phyloP scores from a whole-genome alignment of 37 sponge, comb jelly and placozoan species.

The Spongilla lacustris region DNA sequence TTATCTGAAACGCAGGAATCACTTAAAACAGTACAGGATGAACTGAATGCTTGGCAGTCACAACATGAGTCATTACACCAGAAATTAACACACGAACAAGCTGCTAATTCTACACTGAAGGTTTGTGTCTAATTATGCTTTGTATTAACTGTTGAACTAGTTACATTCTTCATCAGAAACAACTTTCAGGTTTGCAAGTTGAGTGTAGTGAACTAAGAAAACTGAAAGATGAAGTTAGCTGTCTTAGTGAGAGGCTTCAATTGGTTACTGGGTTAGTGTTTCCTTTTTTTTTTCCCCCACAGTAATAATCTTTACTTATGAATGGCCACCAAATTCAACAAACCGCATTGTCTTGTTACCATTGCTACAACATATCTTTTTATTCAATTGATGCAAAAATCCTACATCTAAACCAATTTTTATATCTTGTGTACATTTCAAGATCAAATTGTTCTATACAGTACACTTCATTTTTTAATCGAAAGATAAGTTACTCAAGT shows the following conservation, averaged over 20 bases:
- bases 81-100: slow-evolving; percentile 38
- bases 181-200: slow-evolving; percentile 17
- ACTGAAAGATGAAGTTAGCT: slow-evolving; percentile 11
- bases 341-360: too few species aligned
- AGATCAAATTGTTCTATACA: too few species aligned
- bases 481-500: too few species aligned
- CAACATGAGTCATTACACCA: slow-evolving; percentile 20
- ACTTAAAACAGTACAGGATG: slow-evolving; percentile 11
- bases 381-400: too few species aligned
- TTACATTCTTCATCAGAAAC: slow-evolving; percentile 17
- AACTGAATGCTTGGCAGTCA: slow-evolving; percentile 47
- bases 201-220: slow-evolving; percentile 8
- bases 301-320: too few species aligned
- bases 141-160: too few species aligned
- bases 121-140: background rate
- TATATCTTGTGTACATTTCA: too few species aligned
- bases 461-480: too few species aligned
- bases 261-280: background rate
- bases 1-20: slow-evolving; percentile 17
- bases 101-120: slow-evolving; percentile 29
- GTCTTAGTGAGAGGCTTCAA: slow-evolving; percentile 16
- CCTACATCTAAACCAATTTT: too few species aligned
- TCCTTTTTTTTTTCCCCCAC: too few species aligned
- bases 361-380: too few species aligned
- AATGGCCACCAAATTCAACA: too few species aligned